phyloP scores from a whole-genome alignment of 2,113 vertebrate species.

The Piaya cayana region DNA sequence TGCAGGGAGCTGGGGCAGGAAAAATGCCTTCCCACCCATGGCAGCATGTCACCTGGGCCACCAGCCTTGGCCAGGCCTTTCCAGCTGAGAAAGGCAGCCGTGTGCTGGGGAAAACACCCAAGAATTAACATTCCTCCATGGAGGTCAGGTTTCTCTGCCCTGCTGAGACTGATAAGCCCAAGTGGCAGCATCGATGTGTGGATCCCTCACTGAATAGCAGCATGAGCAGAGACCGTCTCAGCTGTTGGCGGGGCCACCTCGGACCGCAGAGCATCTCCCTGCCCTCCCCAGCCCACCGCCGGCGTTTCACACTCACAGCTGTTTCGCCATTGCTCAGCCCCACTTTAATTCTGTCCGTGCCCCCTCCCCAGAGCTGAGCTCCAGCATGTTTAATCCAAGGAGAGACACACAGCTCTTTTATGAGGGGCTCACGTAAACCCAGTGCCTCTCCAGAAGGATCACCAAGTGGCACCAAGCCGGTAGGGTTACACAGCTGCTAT shows the following conservation, averaged over 20 bases:
- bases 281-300: not conserved
- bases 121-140: not conserved
- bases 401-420: conserved; percentile 50
- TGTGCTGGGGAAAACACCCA: not conserved
- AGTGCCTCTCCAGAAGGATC: not conserved
- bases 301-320: not conserved
- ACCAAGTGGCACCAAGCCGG: not conserved
- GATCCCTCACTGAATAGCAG: not conserved
- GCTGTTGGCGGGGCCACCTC: conserved; percentile 73
- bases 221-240: conserved; percentile 29
- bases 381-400: conserved; percentile 40
- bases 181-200: conserved; percentile 19
- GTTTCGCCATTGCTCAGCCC: conserved; percentile 14
- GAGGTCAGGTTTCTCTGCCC: conserved; percentile 34
- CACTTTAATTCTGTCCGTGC: not conserved
- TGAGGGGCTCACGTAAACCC: not conserved
- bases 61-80: not conserved
- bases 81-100: rapidly evolving
- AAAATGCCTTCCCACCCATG: not conserved
- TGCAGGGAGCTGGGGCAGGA: not conserved
- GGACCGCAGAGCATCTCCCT: conserved; percentile 43
- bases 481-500: not conserved
- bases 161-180: conserved; percentile 69
- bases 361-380: conserved; percentile 18
- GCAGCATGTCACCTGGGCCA: not conserved